A percentile compares a stretch with the other conserved stretches of the same genome.
Conservation (phyloP, 2,113 vertebrate species). For the Australoheros scitulus region DNA sequence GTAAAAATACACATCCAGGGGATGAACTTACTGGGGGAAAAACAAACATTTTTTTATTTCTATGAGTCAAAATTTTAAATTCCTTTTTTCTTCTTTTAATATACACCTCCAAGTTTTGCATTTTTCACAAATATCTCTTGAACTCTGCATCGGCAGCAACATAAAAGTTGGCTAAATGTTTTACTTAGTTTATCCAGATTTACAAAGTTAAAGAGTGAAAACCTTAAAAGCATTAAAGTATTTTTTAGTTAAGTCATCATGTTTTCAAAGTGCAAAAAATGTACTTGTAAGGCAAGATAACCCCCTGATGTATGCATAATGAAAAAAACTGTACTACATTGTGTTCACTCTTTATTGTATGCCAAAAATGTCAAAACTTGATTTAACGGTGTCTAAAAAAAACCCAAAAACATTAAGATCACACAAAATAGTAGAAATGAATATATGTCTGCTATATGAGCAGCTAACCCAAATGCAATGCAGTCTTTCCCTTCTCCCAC, state of each 20-base stretch:
- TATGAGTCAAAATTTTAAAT: background rate
- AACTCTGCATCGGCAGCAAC: background rate
- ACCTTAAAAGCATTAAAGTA: background rate
- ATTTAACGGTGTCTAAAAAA: background rate
- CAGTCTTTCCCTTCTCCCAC: background rate
- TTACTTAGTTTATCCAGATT: background rate
- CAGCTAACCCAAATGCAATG: background rate
- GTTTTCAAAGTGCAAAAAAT: background rate
- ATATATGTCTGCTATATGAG: background rate
- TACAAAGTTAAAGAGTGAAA: background rate
- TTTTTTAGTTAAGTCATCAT: background rate
- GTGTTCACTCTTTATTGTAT: background rate
- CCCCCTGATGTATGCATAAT: background rate
- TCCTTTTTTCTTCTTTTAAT: background rate
- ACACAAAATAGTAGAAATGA: background rate
- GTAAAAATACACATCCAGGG: slow-evolving; percentile 55
- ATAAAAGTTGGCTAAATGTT: background rate
- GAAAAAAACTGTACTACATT: background rate
- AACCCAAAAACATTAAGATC: background rate
- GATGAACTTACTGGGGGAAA: background rate
- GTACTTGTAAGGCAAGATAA: slow-evolving; percentile 2
- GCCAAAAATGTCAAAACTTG: background rate
- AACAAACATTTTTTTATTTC: background rate
- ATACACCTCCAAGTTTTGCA: background rate
- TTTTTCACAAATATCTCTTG: background rate